Percentiles rank a stretch among this genome's conserved stretches.
Evolutionary conservation across 2,113 vertebrate species (phyloP).

Genomic region (Poecilia latipinna): DNA sequence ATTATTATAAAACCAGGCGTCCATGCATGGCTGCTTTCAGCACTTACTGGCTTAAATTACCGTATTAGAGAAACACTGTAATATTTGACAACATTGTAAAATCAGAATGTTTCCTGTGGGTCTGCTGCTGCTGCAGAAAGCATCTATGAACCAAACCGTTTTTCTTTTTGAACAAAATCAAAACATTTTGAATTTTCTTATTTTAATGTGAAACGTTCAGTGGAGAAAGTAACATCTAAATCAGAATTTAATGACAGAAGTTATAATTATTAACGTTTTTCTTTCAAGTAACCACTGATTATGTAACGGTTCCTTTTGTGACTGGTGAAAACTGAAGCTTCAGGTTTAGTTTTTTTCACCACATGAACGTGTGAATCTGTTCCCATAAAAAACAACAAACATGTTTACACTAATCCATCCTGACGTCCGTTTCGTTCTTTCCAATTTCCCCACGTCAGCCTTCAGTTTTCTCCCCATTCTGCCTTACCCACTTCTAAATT

Average conservation of each 20-base stretch:
- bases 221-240: neutral
- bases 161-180: neutral
- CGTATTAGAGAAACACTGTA: no score
- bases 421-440: constrained; percentile 44
- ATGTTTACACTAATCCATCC: constrained; percentile 55
- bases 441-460: constrained; percentile 35
- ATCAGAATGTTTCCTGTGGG: no score
- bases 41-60: no score
- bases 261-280: neutral
- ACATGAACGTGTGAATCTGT: constrained; percentile 41
- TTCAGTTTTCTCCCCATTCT: constrained; percentile 28
- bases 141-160: neutral
- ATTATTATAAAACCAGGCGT: neutral
- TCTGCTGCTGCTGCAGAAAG: neutral
- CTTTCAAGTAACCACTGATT: neutral
- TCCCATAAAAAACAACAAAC: constrained; percentile 1
- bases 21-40: no score
- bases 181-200: neutral
- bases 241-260: neutral
- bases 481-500: constrained; percentile 41
- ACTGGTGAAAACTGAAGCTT: neutral
- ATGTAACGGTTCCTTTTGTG: no score
- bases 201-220: neutral
- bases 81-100: no score
- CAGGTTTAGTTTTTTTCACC: constrained; percentile 12